Conservation (phyloP, 2,113 vertebrate species). For the Oceanodroma tethys region DNA sequence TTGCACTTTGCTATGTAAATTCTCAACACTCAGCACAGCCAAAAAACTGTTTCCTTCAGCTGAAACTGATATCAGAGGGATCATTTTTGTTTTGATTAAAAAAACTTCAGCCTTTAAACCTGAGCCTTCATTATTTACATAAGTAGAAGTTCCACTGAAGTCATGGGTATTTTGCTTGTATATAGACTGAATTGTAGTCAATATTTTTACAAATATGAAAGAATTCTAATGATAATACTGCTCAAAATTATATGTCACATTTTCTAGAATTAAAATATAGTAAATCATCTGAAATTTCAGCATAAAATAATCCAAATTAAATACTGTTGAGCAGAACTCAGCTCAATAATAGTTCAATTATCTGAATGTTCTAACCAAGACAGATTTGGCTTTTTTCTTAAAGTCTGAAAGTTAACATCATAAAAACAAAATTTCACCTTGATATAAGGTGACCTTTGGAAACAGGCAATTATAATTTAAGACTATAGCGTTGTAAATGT, state of each 20-base stretch:
- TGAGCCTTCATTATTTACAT: neutral
- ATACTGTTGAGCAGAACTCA: neutral
- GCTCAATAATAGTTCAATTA: neutral
- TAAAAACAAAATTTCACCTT: neutral
- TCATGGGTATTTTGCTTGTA: neutral
- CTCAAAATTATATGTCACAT: neutral
- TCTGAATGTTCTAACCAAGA: neutral
- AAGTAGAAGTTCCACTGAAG: neutral
- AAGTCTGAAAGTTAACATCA: neutral
- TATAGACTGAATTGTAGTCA: neutral
- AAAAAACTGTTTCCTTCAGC: neutral
- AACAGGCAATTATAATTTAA: neutral
- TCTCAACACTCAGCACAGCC: neutral
- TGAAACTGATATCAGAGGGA: neutral
- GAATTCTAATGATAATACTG: neutral
- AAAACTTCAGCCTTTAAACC: neutral
- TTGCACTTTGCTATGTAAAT: conserved; percentile 9
- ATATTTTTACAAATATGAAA: neutral
- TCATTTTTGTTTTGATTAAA: neutral
- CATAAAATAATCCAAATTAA: neutral
- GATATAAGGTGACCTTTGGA: neutral
- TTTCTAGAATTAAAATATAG: neutral
- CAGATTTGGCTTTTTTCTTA: neutral
- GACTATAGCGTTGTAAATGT: neutral
- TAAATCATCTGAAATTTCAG: neutral